Percentiles rank a stretch among this genome's conserved stretches.
Evolutionary conservation across 2,888 invertebrate species (phyloP).

Genomic region (Theristus sp.): DNA sequence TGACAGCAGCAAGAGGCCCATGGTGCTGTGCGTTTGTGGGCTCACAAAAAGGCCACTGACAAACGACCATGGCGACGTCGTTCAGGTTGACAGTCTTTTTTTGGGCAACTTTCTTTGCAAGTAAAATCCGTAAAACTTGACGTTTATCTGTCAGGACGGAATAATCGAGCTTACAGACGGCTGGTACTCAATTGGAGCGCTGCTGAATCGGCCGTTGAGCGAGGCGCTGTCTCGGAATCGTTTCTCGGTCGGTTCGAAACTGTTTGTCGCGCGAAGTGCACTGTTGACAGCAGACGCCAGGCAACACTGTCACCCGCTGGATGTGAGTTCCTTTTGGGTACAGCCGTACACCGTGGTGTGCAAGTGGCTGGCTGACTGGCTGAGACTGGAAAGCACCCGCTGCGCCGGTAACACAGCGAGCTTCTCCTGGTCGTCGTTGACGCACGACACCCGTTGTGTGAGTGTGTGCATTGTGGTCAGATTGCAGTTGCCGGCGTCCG

Average conservation of each 20-base stretch:
- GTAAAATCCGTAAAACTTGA: no score
- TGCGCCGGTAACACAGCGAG: no score
- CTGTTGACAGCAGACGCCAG: not conserved
- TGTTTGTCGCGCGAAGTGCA: not conserved
- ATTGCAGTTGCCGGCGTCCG: not conserved
- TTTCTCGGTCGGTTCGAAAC: not conserved
- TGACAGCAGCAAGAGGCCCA: not conserved
- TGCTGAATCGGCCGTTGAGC: not conserved
- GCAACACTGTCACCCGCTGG: not conserved
- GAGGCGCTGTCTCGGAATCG: not conserved
- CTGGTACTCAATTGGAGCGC: not conserved
- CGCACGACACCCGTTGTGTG: no score
- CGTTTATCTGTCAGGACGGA: not conserved
- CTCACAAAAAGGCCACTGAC: not conserved
- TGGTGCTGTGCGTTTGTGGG: not conserved
- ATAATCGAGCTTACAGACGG: not conserved
- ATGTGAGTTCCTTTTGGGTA: no score
- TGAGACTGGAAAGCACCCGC: no score
- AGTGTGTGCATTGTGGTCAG: no score
- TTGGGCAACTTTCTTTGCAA: no score
- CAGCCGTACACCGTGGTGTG: no score
- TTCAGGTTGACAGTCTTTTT: no score
- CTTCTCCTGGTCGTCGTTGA: no score
- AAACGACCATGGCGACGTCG: no score
- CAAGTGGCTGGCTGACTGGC: not conserved